Evolutionary conservation across 2,888 invertebrate genomes (phyloP).

Genomic region (Tetranychus truncatus): DNA sequence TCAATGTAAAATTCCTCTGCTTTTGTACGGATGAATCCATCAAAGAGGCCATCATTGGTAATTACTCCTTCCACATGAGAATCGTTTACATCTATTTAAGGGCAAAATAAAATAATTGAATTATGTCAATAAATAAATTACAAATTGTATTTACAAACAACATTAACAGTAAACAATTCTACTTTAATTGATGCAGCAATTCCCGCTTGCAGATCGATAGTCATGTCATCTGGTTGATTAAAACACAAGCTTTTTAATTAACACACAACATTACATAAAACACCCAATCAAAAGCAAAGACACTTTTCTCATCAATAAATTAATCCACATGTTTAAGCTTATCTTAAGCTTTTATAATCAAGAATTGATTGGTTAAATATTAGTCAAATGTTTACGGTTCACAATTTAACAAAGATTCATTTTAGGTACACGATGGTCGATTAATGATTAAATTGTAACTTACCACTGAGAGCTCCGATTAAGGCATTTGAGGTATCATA

Average conservation of each 20-base stretch:
- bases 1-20: conserved; percentile 65
- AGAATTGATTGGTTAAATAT: too few relatives aligned
- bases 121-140: background rate
- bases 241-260: too few relatives aligned
- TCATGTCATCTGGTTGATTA: too few relatives aligned
- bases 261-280: too few relatives aligned
- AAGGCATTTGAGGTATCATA: conserved; percentile 51
- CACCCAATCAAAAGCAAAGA: too few relatives aligned
- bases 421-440: background rate
- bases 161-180: background rate
- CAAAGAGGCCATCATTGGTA: conserved; percentile 67
- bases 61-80: conserved; percentile 66
- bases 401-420: too few relatives aligned
- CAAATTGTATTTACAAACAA: background rate
- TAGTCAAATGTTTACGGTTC: too few relatives aligned
- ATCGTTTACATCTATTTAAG: conserved; percentile 50
- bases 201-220: too few relatives aligned
- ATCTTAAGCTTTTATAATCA: too few relatives aligned
- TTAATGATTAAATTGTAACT: conserved; percentile 23
- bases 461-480: conserved; percentile 59
- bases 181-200: too few relatives aligned
- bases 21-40: conserved; percentile 62
- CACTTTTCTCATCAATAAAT: too few relatives aligned
- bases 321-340: too few relatives aligned
- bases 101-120: background rate